phyloP scores from a whole-genome alignment of 2,888 invertebrate genomes.

The Calameuta idolon region DNA sequence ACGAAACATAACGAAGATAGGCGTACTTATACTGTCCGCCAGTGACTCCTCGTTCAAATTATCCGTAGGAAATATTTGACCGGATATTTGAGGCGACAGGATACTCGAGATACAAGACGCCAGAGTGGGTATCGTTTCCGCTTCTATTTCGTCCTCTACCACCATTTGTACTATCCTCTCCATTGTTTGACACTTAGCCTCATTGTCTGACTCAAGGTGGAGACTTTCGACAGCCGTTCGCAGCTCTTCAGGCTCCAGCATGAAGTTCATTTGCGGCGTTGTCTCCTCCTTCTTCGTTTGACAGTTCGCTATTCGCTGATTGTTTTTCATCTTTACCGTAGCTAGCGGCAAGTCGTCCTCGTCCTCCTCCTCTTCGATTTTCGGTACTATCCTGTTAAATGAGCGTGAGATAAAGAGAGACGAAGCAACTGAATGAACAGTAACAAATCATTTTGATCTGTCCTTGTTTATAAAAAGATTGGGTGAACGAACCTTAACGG shows the following conservation, averaged over 20 bases:
- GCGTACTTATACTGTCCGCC: conserved; percentile 83
- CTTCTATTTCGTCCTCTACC: conserved; percentile 73
- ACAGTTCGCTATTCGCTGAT: conserved; percentile 56
- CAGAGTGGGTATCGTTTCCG: conserved; percentile 71
- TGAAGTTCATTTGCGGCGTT: conserved; percentile 54
- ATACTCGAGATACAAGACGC: conserved; percentile 73
- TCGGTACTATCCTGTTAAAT: conserved; percentile 54
- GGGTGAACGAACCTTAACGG: conserved; percentile 51
- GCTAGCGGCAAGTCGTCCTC: conserved; percentile 84
- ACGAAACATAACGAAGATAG: conserved; percentile 89
- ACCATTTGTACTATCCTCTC: conserved; percentile 75
- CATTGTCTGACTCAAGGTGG: conserved; percentile 72
- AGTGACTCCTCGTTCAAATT: conserved; percentile 71
- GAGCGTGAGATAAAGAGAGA: not conserved
- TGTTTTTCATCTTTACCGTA: conserved; percentile 77
- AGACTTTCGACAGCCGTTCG: conserved; percentile 71
- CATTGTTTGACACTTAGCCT: conserved; percentile 74
- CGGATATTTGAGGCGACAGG: conserved; percentile 69
- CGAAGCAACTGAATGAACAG: not conserved
- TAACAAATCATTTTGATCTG: not conserved
- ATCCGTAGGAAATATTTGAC: conserved; percentile 71
- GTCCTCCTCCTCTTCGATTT: conserved; percentile 74
- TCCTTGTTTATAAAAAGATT: not conserved
- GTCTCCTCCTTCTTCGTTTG: conserved; percentile 57
- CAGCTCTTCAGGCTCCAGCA: conserved; percentile 69